Base-by-base conservation (phyloP, 2,113 vertebrate genomes). In the Eleginops maclovinus region DNA sequence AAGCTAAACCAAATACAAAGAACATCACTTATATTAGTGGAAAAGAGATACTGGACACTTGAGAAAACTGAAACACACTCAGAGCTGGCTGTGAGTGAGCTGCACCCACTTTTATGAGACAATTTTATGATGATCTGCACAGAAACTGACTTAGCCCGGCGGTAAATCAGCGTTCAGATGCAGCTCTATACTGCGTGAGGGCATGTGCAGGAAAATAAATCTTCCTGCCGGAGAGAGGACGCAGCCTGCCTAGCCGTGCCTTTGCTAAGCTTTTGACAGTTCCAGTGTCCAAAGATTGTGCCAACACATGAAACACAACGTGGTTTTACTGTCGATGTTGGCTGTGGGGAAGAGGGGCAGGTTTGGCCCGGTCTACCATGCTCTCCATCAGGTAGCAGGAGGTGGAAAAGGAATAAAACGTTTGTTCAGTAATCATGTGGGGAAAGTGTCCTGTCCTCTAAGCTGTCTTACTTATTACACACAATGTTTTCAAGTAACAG, bases 121-220 rank as follows among this genome's bases (percentile, higher is more conserved):
- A 1, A 43, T 82, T 89, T 89, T 78, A 88, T 61, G 73, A 83
- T 81, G 75, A 90, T 84, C 75, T 81, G 72, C 68, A 78, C 70
- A 81, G 81, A 87, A 81, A 85, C 73, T 55, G 86, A 78, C 67
- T 80, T 63, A 56, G 62, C 69, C 65, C 51, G 26, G 80, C 75
- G 12, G 62, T 89, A 85, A 88, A 85, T 90, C 66, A 83, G 10
- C 0, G 16, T 51, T 66, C 58, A 62, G 71, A 72, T 61, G 14
- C 82, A 75, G 62, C 21, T 67, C 15, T 46, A 41, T 55, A 24
- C 62, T 12, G 51, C 17, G n/a, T 0, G 28, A 55, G 61, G 68
- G 44, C 55, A 75, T 0, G 47, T 58, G 65, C 51, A 19, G 53
- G 72, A 67, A 68, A 62, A 61, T 77, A 79, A 74, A 83, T 87